Evolutionary conservation across 2,113 vertebrate species (phyloP).

Genomic region (Protobothrops mucrosquamatus): DNA sequence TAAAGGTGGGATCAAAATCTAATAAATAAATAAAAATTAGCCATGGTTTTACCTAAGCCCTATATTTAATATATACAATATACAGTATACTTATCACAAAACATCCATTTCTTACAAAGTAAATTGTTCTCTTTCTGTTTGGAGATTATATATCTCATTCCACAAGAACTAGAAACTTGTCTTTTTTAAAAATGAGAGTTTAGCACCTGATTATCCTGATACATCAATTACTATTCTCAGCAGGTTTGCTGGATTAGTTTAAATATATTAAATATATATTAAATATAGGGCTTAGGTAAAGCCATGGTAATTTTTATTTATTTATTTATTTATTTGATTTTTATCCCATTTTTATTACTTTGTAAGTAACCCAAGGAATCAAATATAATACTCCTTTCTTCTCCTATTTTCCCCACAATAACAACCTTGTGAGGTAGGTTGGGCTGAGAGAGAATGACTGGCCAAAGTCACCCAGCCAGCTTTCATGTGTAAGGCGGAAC

Average conservation of each 20-base stretch:
- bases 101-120: background rate
- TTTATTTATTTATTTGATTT: background rate
- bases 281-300: background rate
- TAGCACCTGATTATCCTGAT: background rate
- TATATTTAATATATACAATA: background rate
- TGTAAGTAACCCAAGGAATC: background rate
- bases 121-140: background rate
- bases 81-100: background rate
- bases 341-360: background rate
- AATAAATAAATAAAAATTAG: background rate
- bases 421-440: background rate
- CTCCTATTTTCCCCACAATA: background rate
- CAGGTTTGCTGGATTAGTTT: background rate
- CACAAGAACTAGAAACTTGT: background rate
- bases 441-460: background rate
- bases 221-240: background rate
- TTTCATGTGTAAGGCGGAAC: background rate
- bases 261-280: background rate
- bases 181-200: background rate
- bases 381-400: background rate
- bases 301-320: background rate
- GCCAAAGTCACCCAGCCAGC: background rate
- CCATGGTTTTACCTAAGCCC: background rate
- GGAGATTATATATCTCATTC: background rate
- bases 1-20: background rate